phyloP scores from a whole-genome alignment of 2,797 vertebrate species.

The Phoeniculus purpureus region DNA sequence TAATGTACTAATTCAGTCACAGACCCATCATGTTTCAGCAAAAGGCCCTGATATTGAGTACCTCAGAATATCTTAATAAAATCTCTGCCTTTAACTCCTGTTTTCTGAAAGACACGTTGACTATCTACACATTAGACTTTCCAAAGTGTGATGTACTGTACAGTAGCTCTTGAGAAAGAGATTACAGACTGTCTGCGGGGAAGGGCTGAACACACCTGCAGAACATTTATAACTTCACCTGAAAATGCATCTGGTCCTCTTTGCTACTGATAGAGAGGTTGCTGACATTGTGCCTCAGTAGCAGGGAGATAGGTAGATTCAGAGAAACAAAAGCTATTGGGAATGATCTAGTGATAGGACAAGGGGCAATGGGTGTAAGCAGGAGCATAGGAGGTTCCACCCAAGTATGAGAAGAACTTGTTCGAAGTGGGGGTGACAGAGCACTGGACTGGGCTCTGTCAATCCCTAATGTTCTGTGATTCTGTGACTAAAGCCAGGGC shows the following conservation, averaged over 20 bases:
- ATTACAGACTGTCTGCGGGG: not conserved
- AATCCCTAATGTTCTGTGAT: too few relatives aligned
- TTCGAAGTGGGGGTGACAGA: too few relatives aligned
- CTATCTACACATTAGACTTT: not conserved
- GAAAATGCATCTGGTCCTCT: not conserved
- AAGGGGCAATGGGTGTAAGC: too few relatives aligned
- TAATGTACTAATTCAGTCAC: not conserved
- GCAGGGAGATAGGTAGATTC: not conserved
- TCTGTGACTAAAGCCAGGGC: not conserved
- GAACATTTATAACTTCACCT: not conserved
- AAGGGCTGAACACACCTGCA: not conserved
- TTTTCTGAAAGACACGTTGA: not conserved
- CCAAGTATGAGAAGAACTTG: too few relatives aligned
- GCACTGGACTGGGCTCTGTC: too few relatives aligned
- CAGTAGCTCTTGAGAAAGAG: not conserved
- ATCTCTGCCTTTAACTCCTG: not conserved
- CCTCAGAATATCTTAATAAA: not conserved
- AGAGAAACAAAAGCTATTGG: not conserved
- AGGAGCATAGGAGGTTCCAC: too few relatives aligned
- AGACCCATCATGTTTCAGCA: not conserved
- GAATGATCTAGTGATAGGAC: too few relatives aligned
- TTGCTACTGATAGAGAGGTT: not conserved
- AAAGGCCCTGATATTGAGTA: not conserved
- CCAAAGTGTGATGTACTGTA: fast-evolving
- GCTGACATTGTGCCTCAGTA: not conserved